Evolutionary conservation across 2,113 vertebrate species (phyloP).

Genomic region (Gymnogyps californianus): DNA sequence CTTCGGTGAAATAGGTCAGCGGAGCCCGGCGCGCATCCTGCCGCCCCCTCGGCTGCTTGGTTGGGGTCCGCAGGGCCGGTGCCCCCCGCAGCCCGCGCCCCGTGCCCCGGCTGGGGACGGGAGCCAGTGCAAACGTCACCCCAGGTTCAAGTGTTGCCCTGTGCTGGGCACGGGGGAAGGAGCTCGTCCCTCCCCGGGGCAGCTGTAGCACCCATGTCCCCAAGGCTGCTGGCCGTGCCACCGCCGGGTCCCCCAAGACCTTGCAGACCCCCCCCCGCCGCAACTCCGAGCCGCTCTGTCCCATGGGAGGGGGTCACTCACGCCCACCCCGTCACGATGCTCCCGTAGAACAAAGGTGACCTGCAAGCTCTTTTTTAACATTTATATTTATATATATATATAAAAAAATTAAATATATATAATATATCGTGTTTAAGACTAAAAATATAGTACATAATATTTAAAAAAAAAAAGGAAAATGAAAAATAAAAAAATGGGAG

Average conservation of each 20-base stretch:
- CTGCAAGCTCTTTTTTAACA: constrained; percentile 36
- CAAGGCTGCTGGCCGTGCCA: background rate
- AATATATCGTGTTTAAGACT: constrained; percentile 79
- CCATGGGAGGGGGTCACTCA: background rate
- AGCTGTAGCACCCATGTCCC: background rate
- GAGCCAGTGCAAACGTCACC: too few species aligned
- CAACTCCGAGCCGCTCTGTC: rapidly evolving
- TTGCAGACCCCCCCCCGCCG: too few species aligned
- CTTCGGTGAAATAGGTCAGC: background rate
- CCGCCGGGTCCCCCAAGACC: background rate
- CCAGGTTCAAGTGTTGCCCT: background rate
- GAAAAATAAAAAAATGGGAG: constrained; percentile 43
- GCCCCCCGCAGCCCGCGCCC: background rate
- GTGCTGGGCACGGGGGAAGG: background rate
- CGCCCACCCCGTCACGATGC: rapidly evolving
- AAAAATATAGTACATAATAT: constrained; percentile 83
- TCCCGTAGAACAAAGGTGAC: background rate
- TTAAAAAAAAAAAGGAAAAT: constrained; percentile 55
- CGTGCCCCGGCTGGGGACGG: background rate
- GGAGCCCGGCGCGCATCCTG: background rate
- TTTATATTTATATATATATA: constrained; percentile 80
- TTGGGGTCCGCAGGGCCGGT: background rate
- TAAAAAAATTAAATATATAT: constrained; percentile 81
- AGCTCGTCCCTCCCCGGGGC: background rate
- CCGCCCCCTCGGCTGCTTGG: too few species aligned